These are phyloP conservation scores for Schizotus pectinicornis DNA, from an alignment of 2,888 invertebrate genomes.

Conservation along the genomic window DNA sequence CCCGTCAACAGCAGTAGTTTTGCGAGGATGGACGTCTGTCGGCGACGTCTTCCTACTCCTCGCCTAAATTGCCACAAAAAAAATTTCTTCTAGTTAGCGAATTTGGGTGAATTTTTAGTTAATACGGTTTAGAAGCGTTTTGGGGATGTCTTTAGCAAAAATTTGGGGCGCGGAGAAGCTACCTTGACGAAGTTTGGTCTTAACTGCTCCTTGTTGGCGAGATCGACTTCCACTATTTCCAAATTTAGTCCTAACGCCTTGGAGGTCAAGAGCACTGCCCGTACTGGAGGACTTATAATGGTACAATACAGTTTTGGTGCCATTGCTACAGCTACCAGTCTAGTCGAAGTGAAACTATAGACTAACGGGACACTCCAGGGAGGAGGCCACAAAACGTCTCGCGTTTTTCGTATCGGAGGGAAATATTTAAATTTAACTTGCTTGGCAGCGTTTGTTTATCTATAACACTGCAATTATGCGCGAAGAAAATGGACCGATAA, in stretches of 20 bases:
- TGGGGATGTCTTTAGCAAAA: no score
- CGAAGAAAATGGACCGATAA: conserved; percentile 15
- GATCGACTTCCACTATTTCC: conserved; percentile 21
- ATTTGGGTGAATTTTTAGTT: no score
- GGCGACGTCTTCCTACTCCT: no score
- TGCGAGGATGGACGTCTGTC: no score
- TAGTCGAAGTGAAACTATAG: neutral
- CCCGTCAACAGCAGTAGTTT: no score
- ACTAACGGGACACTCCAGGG: conserved; percentile 20
- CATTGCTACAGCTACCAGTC: conserved; percentile 7
- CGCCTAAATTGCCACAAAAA: no score
- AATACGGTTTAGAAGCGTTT: no score
- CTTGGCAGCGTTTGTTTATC: conserved; percentile 26
- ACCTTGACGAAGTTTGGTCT: conserved; percentile 23
- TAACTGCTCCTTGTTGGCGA: conserved; percentile 21
- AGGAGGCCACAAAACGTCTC: conserved; percentile 8
- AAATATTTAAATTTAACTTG: conserved; percentile 29
- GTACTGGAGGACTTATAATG: conserved; percentile 16
- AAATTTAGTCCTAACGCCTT: conserved; percentile 18
- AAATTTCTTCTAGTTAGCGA: no score
- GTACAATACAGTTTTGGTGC: conserved; percentile 14
- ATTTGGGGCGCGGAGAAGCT: no score
- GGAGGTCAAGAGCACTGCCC: conserved; percentile 16
- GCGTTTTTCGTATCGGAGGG: conserved; percentile 22
- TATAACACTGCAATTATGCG: conserved; percentile 28